These are phyloP conservation scores for Cantharis lateralis DNA, from an alignment of 2,888 invertebrate species.

Conservation along the genomic window DNA sequence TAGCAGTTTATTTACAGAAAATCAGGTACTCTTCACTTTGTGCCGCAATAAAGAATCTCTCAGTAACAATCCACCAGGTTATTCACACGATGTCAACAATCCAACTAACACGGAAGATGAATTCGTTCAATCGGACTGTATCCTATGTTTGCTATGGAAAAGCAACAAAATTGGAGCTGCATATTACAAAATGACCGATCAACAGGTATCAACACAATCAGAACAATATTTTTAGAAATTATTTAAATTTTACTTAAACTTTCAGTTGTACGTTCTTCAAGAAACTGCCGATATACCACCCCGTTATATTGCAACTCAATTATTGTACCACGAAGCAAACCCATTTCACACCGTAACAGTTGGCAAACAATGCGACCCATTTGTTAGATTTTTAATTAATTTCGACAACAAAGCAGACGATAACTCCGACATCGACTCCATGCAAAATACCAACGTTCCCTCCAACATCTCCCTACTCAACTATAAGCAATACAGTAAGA, in stretches of 20 bases:
- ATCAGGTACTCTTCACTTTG: neutral
- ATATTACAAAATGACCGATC: constrained; percentile 68
- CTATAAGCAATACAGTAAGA: constrained; percentile 64
- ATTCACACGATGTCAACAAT: neutral
- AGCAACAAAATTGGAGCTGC: constrained; percentile 74
- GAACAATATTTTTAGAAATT: neutral
- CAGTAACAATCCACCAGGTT: neutral
- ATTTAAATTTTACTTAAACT: constrained; percentile 3
- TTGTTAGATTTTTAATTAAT: constrained; percentile 51
- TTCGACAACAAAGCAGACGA: constrained; percentile 34
- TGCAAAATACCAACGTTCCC: constrained; percentile 46
- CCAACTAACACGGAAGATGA: constrained; percentile 3
- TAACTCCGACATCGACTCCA: constrained; percentile 35
- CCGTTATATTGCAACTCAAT: constrained; percentile 64
- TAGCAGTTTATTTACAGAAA: neutral
- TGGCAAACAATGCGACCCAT: constrained; percentile 60
- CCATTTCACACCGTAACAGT: constrained; percentile 63
- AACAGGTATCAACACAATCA: constrained; percentile 57
- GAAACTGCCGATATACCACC: constrained; percentile 70
- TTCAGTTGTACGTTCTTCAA: constrained; percentile 67
- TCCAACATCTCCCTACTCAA: constrained; percentile 63
- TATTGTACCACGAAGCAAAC: constrained; percentile 64
- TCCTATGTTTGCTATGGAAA: constrained; percentile 69
- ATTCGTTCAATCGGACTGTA: constrained; percentile 52
- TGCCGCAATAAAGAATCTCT: neutral